Evolutionary conservation across 1,140 invertebrate genomes (phyloP), one percentile per base, ranked within the genome.

Genomic region (Campoletis sonorensis): DNA sequence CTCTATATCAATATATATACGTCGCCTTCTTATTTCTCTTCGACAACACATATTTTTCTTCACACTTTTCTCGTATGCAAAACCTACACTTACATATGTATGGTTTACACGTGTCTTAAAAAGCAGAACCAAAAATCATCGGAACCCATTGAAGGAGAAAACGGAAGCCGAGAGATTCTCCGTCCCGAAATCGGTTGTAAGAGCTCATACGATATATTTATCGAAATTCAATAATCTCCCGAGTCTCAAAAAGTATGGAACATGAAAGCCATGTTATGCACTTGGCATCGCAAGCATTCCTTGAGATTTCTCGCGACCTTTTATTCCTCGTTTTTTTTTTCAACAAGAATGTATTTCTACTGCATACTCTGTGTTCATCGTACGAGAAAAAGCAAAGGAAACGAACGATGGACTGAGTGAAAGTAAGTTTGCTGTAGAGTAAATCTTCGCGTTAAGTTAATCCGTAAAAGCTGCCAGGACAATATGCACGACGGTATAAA

Each of bases 371-470:
- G 5, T 11, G 13, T 45, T 11, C 40, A 70, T 33, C 10, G 30
- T 37, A 1, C 16, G 45, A 72, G 27, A 73, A 73, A 37, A 4
- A 5, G 33, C 0, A 33, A 37, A 51, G 27, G 45, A 11, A 58
- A 64, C 15, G 2, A 78, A 78, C 37, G 21, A 45, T 8, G 27
- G 75, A 77, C 7, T 58, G 73, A 77, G 80, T 81, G 72, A 68
- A 75, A 77, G 75, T 78, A 30, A 30, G 80, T 70, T 21, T 77
- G 80, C 61, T 79, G 21, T n/a, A 82, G 79, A 82, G 81, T 82
- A 80, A 76, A 51, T 82, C 64, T 80, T 71, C 77, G 79, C 61
- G 72, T 33, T 49, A 51, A 37, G 78, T 80, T 80, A 80, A 82
- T 82, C 81, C 79, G 67, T 33, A 75, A 73, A 67, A 80, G 70